Evolutionary conservation across 2,888 invertebrate species (phyloP), one percentile per base, ranked within the genome.

Genomic region (Heteromurus nitidus): DNA sequence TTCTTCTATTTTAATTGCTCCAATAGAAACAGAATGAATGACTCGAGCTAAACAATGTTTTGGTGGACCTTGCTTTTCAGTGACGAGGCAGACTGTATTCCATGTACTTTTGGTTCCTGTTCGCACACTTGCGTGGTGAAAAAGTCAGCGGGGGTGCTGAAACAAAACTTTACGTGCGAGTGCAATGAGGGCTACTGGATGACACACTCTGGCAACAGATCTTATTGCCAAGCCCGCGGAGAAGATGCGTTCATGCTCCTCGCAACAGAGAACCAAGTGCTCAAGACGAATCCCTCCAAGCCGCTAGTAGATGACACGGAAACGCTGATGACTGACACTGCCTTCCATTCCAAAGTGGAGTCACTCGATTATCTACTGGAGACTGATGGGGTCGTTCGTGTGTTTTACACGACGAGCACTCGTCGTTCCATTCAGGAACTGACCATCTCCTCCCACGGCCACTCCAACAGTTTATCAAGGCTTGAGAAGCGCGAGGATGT

Each of bases 121-220:
- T 93, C 95, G 22, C 96, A 96, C 89, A 90, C 93, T 72, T 95
- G 95, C 88, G 91, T 93, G 22, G 91, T 91, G 79, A 92, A 92
- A 85, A 92, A 92, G 86, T 90, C 92, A 91, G 67, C 26, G 16
- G 75, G 82, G 2, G 64, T 60, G 3, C 87, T 84, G 28, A 80
- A 80, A 42, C 80, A 80, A 65, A 89, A 89, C 76, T 89, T 89
- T 75, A 88, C 88, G 31, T 93, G 92, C 89, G 93, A 93, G 88
- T 95, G 95, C 88, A 92, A 91, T 1, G 88, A 91, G 2, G 94
- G 94, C 2, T 94, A 92, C 89, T 73, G 80, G 18, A 64, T 85
- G 31, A 42, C 70, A 0, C 75, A 70, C 20, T 28, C 50, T 65
- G 87, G 87, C 13, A 88, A 88, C 72, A 86, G 87, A 28, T 87